Conservation (phyloP, 2,888 invertebrate species). For the Papilio demoleus region DNA sequence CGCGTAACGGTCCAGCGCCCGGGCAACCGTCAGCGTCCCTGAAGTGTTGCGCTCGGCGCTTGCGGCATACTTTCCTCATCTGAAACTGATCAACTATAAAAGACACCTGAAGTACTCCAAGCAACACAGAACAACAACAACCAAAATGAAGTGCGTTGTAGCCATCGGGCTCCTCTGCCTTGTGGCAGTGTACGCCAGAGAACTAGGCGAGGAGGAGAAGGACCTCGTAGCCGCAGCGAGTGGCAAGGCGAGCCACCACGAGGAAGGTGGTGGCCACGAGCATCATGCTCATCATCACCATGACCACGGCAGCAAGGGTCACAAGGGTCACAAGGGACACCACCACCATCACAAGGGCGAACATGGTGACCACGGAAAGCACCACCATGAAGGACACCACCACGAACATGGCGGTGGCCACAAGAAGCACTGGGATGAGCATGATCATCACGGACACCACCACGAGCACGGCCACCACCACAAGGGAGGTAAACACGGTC, state of each 20-base stretch:
- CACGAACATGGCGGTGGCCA: conserved; percentile 75
- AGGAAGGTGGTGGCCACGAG: conserved; percentile 74
- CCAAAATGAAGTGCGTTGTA: conserved; percentile 73
- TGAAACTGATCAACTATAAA: conserved; percentile 69
- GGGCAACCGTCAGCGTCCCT: conserved; percentile 52
- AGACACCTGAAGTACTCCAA: conserved; percentile 56
- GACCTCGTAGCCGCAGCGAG: conserved; percentile 76
- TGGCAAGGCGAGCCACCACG: conserved; percentile 67
- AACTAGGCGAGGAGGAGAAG: conserved; percentile 68
- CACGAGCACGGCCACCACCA: conserved; percentile 78
- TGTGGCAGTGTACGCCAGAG: conserved; percentile 69
- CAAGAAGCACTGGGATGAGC: conserved; percentile 73
- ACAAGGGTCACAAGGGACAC: conserved; percentile 78
- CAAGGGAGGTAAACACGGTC: conserved; percentile 76
- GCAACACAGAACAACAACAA: conserved; percentile 59
- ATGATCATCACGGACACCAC: conserved; percentile 74
- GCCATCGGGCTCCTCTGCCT: conserved; percentile 71
- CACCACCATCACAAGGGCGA: conserved; percentile 79
- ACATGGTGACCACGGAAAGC: conserved; percentile 73
- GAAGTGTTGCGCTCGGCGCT: conserved; percentile 59
- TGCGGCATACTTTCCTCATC: conserved; percentile 75
- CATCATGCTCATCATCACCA: conserved; percentile 76
- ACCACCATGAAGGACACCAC: conserved; percentile 74
- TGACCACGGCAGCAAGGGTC: conserved; percentile 72
- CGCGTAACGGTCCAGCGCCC: conserved; percentile 68